phyloP scores from a whole-genome alignment of 1,140 invertebrate species.

The Bombus sylvicola region DNA sequence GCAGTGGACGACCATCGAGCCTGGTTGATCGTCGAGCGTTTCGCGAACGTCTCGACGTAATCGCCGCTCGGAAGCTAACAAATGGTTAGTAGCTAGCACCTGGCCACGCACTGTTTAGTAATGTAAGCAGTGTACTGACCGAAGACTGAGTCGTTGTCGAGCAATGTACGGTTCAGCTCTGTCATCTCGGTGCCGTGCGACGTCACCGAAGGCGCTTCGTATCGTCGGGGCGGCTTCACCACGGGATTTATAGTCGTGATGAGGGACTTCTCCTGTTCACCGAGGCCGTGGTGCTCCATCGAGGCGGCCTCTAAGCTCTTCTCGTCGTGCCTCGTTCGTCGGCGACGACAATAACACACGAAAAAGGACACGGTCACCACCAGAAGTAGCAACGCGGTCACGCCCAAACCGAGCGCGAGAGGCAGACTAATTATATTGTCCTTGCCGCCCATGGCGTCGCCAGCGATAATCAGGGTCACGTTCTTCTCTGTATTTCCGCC shows the following conservation, averaged over 20 bases:
- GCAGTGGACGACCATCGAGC: conserved; percentile 11
- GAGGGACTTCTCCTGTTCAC: conserved; percentile 90
- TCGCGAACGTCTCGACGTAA: conserved; percentile 34
- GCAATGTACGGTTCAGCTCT: conserved; percentile 89
- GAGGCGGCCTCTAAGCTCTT: conserved; percentile 82
- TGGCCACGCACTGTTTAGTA: conserved; percentile 72
- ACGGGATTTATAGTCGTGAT: conserved; percentile 92
- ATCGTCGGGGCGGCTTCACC: conserved; percentile 89
- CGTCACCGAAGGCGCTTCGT: conserved; percentile 87
- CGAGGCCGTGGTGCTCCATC: conserved; percentile 81
- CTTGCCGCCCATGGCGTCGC: conserved; percentile 79
- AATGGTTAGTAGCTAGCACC: conserved; percentile 64
- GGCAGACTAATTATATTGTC: conserved; percentile 80
- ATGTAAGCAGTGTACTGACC: conserved; percentile 84
- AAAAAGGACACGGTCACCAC: conserved; percentile 86
- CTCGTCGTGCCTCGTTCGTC: conserved; percentile 82
- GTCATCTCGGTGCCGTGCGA: conserved; percentile 89
- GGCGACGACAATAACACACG: conserved; percentile 87
- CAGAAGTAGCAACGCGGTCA: conserved; percentile 84
- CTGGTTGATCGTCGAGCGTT: neutral
- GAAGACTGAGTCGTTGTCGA: conserved; percentile 88
- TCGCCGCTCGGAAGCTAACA: conserved; percentile 34
- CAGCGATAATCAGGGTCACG: conserved; percentile 86
- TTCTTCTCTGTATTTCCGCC: conserved; percentile 91
- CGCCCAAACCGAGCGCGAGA: conserved; percentile 80